Conservation (phyloP, 2,888 invertebrate genomes). For the Epistrophe eligans region DNA sequence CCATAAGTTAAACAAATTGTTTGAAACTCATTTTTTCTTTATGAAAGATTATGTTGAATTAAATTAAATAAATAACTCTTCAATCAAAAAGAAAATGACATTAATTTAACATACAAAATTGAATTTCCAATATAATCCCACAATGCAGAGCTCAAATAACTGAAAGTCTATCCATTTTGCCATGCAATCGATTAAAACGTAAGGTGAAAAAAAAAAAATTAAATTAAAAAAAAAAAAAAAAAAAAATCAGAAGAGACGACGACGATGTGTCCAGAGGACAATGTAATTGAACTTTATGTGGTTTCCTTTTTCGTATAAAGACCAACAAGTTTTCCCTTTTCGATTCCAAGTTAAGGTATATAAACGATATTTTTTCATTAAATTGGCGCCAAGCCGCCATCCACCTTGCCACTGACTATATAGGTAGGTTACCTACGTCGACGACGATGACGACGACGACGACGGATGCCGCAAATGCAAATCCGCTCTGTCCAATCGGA, state of each 20-base stretch:
- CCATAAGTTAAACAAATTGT: no score
- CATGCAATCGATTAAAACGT: constrained; percentile 23
- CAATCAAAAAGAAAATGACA: constrained; percentile 7
- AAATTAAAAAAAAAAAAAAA: no score
- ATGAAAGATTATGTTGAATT: neutral
- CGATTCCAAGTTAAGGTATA: neutral
- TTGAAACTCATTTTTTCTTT: no score
- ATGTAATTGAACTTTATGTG: constrained; percentile 41
- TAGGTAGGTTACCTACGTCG: no score
- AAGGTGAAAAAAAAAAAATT: neutral
- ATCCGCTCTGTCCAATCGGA: constrained; percentile 31
- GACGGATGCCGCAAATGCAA: constrained; percentile 33
- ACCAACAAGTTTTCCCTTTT: constrained; percentile 38
- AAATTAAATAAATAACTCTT: neutral
- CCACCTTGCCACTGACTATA: neutral
- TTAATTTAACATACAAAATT: constrained; percentile 18
- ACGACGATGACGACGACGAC: neutral
- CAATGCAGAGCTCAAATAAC: constrained; percentile 16
- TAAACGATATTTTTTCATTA: constrained; percentile 27
- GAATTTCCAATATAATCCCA: constrained; percentile 22
- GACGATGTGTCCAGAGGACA: constrained; percentile 21
- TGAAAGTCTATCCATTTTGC: neutral
- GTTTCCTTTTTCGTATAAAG: constrained; percentile 33
- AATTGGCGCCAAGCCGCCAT: constrained; percentile 27
- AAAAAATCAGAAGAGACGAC: constrained; percentile 25